Evolutionary conservation across 2,888 invertebrate genomes (phyloP).

Genomic region (Scaptomyza flava): DNA sequence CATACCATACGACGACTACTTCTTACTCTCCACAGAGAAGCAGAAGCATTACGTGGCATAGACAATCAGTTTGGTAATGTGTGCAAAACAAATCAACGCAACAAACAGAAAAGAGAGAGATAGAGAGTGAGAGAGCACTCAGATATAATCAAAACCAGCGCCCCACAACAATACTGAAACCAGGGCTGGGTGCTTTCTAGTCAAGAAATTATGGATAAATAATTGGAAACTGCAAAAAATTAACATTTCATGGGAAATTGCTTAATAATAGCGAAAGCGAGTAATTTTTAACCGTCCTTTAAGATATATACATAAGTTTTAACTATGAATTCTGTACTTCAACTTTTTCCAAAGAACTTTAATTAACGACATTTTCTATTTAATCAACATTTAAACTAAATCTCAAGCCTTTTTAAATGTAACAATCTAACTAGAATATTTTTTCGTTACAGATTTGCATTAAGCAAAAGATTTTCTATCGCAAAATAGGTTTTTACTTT

Average conservation of each 20-base stretch:
- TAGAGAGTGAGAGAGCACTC: conserved; percentile 15
- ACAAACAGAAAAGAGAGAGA: conserved; percentile 8
- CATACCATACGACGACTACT: conserved; percentile 25
- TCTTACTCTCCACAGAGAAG: conserved; percentile 14
- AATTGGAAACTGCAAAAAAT: background rate
- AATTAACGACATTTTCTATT: too few relatives aligned
- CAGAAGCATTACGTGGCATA: conserved; percentile 62
- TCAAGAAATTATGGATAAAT: conserved; percentile 2
- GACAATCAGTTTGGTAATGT: conserved; percentile 76
- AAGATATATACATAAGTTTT: too few relatives aligned
- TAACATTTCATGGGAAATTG: conserved; percentile 4
- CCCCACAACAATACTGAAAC: conserved; percentile 21
- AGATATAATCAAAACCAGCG: conserved; percentile 70
- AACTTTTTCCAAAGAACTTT: too few relatives aligned
- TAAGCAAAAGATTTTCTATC: too few relatives aligned
- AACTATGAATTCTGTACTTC: too few relatives aligned
- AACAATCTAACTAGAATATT: too few relatives aligned
- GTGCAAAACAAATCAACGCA: conserved; percentile 79
- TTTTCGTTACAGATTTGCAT: too few relatives aligned
- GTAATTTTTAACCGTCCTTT: too few relatives aligned
- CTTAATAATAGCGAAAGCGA: background rate
- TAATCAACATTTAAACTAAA: too few relatives aligned
- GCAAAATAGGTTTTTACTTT: too few relatives aligned
- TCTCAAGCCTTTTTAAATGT: too few relatives aligned
- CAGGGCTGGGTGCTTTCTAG: conserved; percentile 39